Evolutionary conservation across 2,797 vertebrate species (phyloP).

Genomic region (Tokudaia tokunoshimensis): DNA sequence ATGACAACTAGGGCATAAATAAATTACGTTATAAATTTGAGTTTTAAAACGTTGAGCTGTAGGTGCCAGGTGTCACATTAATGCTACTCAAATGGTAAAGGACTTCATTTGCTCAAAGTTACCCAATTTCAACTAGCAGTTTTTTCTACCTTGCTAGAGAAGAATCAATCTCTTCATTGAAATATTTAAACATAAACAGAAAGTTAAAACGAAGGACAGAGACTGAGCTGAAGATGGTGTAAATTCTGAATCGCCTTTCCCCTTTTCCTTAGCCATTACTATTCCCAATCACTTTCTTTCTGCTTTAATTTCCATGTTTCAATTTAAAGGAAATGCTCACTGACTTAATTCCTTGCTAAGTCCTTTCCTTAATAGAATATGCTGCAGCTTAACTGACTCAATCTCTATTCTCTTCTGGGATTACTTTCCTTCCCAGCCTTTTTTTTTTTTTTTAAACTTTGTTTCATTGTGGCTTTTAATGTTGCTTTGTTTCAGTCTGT

Average conservation of each 20-base stretch:
- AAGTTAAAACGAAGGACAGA: conserved; percentile 1
- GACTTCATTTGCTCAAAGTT: neutral
- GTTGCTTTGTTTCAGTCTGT: conserved; percentile 34
- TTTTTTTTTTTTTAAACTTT: conserved; percentile 14
- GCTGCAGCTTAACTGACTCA: conserved; percentile 19
- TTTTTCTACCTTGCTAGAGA: conserved; percentile 37
- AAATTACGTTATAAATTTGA: conserved; percentile 28
- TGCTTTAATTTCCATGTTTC: conserved; percentile 34
- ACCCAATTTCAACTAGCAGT: conserved; percentile 28
- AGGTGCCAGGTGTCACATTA: conserved; percentile 36
- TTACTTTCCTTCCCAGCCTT: conserved; percentile 39
- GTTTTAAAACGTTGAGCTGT: neutral
- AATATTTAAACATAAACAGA: conserved; percentile 48
- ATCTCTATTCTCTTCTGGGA: conserved; percentile 22
- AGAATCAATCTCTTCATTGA: conserved; percentile 60
- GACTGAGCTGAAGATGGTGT: conserved; percentile 4
- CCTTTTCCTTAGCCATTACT: conserved; percentile 26
- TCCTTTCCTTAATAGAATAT: conserved; percentile 62
- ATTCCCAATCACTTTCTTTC: conserved; percentile 27
- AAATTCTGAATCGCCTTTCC: conserved; percentile 48
- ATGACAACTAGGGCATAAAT: neutral
- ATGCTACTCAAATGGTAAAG: conserved; percentile 36
- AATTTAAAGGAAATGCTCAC: conserved; percentile 54
- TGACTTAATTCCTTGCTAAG: conserved; percentile 53
- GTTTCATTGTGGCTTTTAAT: conserved; percentile 54